phyloP scores from a whole-genome alignment of 2,113 vertebrate genomes.

The Cyanoliseus patagonus region DNA sequence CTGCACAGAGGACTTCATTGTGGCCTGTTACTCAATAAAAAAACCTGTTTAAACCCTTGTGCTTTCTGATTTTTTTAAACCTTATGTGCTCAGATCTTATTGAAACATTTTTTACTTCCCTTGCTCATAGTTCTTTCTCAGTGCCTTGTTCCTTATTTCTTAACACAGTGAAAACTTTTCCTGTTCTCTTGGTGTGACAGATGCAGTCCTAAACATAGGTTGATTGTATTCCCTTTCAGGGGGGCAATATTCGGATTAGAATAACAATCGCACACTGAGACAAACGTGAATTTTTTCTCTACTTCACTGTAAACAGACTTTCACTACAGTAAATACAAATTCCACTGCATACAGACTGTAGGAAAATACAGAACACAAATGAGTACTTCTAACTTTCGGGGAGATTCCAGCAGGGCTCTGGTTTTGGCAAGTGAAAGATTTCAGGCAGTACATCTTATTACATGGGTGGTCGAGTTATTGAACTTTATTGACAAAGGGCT shows the following conservation, averaged over 20 bases:
- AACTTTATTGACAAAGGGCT: conserved; percentile 83
- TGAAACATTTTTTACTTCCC: neutral
- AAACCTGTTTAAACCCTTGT: neutral
- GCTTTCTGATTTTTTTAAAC: neutral
- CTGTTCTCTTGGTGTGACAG: neutral
- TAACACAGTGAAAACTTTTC: neutral
- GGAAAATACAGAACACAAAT: conserved; percentile 26
- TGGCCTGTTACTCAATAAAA: neutral
- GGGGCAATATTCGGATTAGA: neutral
- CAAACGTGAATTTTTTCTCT: neutral
- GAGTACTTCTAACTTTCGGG: conserved; percentile 38
- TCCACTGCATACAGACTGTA: neutral
- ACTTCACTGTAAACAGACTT: neutral
- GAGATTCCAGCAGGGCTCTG: conserved; percentile 43
- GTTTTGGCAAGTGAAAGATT: conserved; percentile 77
- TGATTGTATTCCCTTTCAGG: neutral
- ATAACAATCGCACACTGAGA: neutral
- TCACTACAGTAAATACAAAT: conserved; percentile 5
- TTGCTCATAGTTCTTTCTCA: neutral
- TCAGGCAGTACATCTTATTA: conserved; percentile 86
- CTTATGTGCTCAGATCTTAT: neutral
- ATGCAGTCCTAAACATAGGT: neutral
- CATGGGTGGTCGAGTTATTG: conserved; percentile 89
- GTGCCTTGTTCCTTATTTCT: neutral
- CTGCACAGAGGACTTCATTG: neutral